Evolutionary conservation across 1,140 invertebrate species (phyloP).

Genomic region (Polypedilum pembai): DNA sequence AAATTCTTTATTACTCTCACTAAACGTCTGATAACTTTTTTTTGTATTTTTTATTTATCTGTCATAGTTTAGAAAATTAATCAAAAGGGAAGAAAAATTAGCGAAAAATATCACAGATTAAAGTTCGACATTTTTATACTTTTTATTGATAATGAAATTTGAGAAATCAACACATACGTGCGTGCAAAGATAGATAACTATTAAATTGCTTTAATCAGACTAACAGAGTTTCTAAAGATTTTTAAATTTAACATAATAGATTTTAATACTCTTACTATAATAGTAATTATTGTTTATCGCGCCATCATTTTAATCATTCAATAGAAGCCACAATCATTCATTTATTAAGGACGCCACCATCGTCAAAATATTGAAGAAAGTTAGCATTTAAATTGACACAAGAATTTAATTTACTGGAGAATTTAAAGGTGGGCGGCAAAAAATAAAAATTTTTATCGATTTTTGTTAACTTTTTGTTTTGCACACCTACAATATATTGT

Average conservation of each 20-base stretch:
- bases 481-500: no score
- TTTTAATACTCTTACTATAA: no score
- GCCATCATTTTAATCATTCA: not conserved
- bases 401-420: not conserved
- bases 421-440: no score
- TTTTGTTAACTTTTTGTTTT: slow-evolving; percentile 4
- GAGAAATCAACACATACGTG: not conserved
- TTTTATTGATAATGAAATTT: not conserved
- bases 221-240: not conserved
- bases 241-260: no score
- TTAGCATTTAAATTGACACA: not conserved
- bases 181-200: not conserved
- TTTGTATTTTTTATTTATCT: not conserved
- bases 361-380: not conserved
- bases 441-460: not conserved
- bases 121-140: slow-evolving; percentile 7
- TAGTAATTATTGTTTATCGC: no score
- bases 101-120: slow-evolving; percentile 12
- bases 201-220: not conserved
- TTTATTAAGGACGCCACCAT: not conserved
- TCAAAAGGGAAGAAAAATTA: not conserved
- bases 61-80: not conserved
- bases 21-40: not conserved
- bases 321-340: not conserved
- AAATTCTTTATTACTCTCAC: no score